These are phyloP conservation scores for Champsocephalus esox DNA, from an alignment of 2,797 vertebrate genomes.

Conservation along the genomic window DNA sequence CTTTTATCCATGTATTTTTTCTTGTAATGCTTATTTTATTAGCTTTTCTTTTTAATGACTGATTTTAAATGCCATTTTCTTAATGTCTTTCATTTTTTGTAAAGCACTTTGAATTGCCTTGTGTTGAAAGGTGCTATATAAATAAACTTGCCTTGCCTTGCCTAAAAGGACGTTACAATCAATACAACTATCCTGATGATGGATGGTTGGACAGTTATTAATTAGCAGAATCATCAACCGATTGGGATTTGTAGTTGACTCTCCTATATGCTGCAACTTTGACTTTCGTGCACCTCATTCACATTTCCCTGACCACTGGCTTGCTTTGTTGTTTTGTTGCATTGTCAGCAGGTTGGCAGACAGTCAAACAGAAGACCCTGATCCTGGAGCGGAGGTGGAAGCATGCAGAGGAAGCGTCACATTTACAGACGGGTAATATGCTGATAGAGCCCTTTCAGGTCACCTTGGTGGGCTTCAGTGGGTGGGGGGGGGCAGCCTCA, in stretches of 20 bases:
- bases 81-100: too few species aligned
- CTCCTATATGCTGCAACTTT: background rate
- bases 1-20: too few species aligned
- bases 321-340: conserved; percentile 15
- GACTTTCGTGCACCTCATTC: background rate
- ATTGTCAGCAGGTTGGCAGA: conserved; percentile 23
- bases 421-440: conserved; percentile 35
- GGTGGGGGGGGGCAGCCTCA: conserved; percentile 15
- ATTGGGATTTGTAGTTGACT: background rate
- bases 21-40: too few species aligned
- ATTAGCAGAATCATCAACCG: background rate
- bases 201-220: too few species aligned
- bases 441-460: conserved; percentile 54
- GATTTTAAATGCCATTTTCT: too few species aligned
- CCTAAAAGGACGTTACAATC: too few species aligned
- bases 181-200: too few species aligned
- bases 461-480: conserved; percentile 62
- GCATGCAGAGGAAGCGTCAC: conserved; percentile 22
- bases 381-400: conserved; percentile 15
- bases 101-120: too few species aligned
- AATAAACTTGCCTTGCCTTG: too few species aligned
- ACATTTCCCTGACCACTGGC: conserved; percentile 31
- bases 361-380: conserved; percentile 8
- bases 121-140: too few species aligned
- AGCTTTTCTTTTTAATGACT: too few species aligned